Percentiles rank a stretch among this genome's conserved stretches.
These are phyloP conservation scores for Oceanodroma tethys DNA, from an alignment of 2,113 vertebrate species.

Conservation along the genomic window DNA sequence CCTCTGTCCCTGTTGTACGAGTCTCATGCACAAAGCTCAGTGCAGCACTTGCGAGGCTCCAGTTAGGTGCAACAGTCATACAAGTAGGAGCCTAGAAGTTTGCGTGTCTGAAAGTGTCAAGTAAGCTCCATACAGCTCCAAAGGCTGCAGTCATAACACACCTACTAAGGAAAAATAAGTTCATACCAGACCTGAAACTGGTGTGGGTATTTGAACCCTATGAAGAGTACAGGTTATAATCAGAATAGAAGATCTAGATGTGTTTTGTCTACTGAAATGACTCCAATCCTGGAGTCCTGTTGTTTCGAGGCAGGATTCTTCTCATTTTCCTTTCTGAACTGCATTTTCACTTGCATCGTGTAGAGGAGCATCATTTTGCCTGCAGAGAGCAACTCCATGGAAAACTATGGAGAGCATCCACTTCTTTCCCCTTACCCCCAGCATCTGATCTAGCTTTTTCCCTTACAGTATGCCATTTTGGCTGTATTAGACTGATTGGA, in stretches of 20 bases:
- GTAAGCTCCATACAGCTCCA: background rate
- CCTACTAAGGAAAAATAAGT: background rate
- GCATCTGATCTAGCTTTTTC: background rate
- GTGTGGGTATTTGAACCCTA: background rate
- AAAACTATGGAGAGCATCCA: background rate
- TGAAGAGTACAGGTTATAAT: background rate
- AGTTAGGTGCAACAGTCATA: background rate
- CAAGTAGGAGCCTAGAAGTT: background rate
- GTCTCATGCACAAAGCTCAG: background rate
- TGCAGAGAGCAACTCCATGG: background rate
- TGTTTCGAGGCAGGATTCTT: background rate
- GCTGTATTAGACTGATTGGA: background rate
- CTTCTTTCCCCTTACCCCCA: background rate
- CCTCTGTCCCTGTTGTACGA: background rate
- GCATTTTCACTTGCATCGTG: background rate
- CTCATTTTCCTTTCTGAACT: background rate
- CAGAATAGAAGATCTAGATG: background rate
- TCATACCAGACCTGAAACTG: background rate
- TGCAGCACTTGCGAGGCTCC: background rate
- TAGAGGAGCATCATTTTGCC: background rate
- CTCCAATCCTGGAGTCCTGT: background rate
- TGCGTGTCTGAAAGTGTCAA: background rate
- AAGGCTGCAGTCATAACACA: background rate
- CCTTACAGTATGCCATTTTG: background rate
- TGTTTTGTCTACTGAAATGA: background rate